Conservation (phyloP, 2,888 invertebrate genomes). For the Leistus spinibarbis region DNA sequence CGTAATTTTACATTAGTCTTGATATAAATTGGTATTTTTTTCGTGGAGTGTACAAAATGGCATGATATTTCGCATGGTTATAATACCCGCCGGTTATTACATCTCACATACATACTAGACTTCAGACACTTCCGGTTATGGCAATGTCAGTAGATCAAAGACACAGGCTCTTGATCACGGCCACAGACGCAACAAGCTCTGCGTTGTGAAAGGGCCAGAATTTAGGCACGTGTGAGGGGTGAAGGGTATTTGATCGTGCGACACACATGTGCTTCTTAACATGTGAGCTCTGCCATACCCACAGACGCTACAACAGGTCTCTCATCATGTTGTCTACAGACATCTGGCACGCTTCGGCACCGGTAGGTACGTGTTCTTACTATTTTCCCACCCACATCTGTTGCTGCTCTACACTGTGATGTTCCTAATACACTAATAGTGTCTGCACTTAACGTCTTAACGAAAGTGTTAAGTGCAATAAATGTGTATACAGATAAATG, state of each 20-base stretch:
- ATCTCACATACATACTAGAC: too few species aligned
- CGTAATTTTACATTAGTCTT: too few species aligned
- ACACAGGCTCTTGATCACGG: too few species aligned
- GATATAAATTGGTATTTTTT: too few species aligned
- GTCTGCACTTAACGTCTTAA: constrained; percentile 30
- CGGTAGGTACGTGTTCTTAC: background rate
- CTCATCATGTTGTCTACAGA: background rate
- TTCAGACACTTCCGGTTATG: too few species aligned
- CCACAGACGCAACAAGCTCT: too few species aligned
- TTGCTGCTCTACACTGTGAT: background rate
- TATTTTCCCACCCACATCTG: constrained; percentile 2
- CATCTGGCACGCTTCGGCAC: constrained; percentile 26
- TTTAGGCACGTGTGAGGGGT: background rate
- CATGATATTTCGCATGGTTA: too few species aligned
- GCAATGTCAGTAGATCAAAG: too few species aligned
- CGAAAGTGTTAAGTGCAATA: constrained; percentile 36
- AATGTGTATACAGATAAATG: constrained; percentile 23
- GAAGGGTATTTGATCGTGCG: background rate
- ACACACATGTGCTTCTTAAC: background rate
- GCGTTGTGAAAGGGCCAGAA: background rate
- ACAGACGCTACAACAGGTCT: too few species aligned
- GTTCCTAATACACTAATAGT: background rate
- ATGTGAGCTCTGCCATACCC: background rate
- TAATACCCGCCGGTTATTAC: too few species aligned
- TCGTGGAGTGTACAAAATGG: too few species aligned